These are phyloP conservation scores for Erythrocercus mccallii DNA, from an alignment of 2,113 vertebrate genomes.

Conservation along the genomic window DNA sequence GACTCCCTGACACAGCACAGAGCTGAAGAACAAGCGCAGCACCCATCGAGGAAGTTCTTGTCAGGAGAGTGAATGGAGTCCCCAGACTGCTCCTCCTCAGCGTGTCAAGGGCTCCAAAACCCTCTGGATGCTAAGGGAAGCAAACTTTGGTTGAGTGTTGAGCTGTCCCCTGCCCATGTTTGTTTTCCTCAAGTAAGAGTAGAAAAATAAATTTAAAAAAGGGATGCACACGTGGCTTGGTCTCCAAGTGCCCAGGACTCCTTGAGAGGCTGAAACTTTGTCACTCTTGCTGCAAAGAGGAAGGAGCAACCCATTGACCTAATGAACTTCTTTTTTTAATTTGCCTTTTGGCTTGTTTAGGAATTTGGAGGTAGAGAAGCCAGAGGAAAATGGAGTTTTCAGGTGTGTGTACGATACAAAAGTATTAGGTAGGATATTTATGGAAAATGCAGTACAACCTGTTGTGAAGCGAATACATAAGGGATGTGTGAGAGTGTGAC, in stretches of 20 bases:
- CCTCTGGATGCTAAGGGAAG: not conserved
- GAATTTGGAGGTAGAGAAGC: not conserved
- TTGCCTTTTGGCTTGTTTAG: not conserved
- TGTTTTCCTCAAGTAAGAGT: not conserved
- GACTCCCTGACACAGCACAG: not conserved
- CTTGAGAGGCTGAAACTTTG: not conserved
- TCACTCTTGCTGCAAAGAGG: not conserved
- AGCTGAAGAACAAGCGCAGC: not conserved
- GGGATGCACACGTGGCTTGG: fast-evolving
- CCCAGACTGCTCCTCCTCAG: not conserved
- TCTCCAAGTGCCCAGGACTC: not conserved
- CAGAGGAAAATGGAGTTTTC: not conserved
- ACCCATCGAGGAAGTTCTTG: not conserved
- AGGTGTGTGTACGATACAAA: not conserved
- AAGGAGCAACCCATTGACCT: not conserved
- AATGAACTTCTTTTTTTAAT: not conserved
- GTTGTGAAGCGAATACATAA: not conserved
- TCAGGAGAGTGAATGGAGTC: not conserved
- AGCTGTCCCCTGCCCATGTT: not conserved
- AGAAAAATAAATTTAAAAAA: not conserved
- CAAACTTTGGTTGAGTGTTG: not conserved
- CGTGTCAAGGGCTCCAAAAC: not conserved
- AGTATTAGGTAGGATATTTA: not conserved
- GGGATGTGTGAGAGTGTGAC: not conserved
- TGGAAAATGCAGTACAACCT: not conserved